Evolutionary conservation across 2,888 invertebrate species (phyloP), one percentile per base, ranked within the genome.

Genomic region (Myopa testacea): DNA sequence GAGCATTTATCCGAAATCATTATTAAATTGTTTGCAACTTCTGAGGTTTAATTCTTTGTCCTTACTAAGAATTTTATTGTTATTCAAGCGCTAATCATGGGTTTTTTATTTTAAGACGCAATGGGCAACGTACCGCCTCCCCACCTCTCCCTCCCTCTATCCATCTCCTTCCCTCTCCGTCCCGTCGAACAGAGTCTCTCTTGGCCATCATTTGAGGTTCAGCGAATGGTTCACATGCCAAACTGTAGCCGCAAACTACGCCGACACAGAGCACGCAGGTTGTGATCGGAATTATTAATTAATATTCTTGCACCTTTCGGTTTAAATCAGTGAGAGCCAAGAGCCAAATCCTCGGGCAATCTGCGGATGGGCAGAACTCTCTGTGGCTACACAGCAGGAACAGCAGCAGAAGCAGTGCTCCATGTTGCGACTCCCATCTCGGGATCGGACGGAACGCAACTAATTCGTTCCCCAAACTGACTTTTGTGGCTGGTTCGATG

Each of bases 251-350:
- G 84, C 81, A 82, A 84, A 83, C 84, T 83, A 83, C 86, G 86
- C 84, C 84, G 85, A 85, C 87, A 86, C 85, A 85, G 86, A 87
- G 85, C 87, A 84, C 26, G 78, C 81, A 84, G 86, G 82, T 84
- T 86, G 86, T 86, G 86, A 84, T 86, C 84, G 82, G 86, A 88
- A 87, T 88, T 86, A 85, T 83, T 87, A 88, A 87, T 87, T 88
- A 88, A 88, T 87, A 88, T 88, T 88, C 88, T 87, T 87, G 87
- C 88, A 88, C 87, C 88, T 87, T 84, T 82, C 81, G 62, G 65
- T 62, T 71, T 65, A 71, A 71, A 40, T 69, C 63, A 71, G 50
- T 62, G 60, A n/a, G 14, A 68, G 60, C n/a, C 12, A 40, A 26
- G 58, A 19, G 40, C 26, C 19, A 62, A 63, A 73, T 26, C 38